These are phyloP conservation scores for Ceyx melanurus DNA, from an alignment of 2,113 vertebrate genomes.

Conservation along the genomic window DNA sequence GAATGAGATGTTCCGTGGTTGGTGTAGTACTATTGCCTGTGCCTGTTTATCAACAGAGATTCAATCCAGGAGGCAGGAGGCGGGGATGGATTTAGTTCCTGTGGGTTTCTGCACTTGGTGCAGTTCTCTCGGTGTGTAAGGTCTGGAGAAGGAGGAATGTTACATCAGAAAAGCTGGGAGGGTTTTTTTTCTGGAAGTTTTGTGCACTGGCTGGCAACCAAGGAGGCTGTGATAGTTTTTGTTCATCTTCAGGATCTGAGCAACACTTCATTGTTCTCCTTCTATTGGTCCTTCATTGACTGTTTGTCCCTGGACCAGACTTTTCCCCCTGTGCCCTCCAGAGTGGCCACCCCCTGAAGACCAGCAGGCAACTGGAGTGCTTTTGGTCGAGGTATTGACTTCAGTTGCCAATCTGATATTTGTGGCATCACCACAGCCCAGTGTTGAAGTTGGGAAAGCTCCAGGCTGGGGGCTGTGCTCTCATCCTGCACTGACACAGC, in stretches of 20 bases:
- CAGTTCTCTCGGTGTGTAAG: not conserved
- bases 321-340: accelerated
- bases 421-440: accelerated
- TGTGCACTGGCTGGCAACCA: not conserved
- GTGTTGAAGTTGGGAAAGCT: not conserved
- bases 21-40: constrained; percentile 21
- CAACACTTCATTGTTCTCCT: accelerated
- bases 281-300: not conserved
- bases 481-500: not conserved
- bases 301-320: not conserved
- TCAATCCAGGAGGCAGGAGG: constrained; percentile 22
- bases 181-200: not conserved
- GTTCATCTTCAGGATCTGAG: not conserved
- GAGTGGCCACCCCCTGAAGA: accelerated
- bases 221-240: not conserved
- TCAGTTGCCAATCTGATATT: accelerated
- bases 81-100: not conserved
- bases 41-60: constrained; percentile 14
- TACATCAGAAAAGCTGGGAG: not conserved
- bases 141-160: not conserved
- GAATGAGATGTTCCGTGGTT: not conserved
- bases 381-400: not conserved
- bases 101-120: not conserved
- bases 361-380: accelerated
- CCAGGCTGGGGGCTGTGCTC: accelerated